Conservation (phyloP, 1,140 invertebrate species). For the Lasioglossum albipes region DNA sequence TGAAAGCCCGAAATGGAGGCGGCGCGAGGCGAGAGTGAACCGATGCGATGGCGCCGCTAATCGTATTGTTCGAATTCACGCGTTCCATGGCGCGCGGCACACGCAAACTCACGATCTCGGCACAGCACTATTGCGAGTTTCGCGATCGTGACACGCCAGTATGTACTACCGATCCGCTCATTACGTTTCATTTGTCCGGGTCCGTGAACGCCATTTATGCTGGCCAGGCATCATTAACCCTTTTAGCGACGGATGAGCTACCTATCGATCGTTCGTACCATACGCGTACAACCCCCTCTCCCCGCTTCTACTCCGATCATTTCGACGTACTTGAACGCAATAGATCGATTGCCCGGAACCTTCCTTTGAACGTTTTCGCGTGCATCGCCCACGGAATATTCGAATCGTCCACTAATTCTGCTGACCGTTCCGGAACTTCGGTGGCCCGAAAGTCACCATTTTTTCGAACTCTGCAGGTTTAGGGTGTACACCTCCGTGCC, state of each 20-base stretch:
- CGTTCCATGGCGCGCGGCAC: conserved; percentile 32
- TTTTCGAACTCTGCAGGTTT: no score
- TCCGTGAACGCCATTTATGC: conserved; percentile 62
- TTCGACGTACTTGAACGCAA: background rate
- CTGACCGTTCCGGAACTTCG: background rate
- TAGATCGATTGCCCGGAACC: background rate
- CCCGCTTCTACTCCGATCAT: background rate
- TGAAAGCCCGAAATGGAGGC: background rate
- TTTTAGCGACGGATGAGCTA: conserved; percentile 61
- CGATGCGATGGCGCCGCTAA: conserved; percentile 43
- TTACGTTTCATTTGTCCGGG: conserved; percentile 64
- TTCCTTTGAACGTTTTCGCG: background rate
- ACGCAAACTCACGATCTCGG: conserved; percentile 17
- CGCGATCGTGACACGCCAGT: conserved; percentile 57
- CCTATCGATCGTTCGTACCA: conserved; percentile 55
- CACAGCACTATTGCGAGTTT: conserved; percentile 60
- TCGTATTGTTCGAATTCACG: conserved; percentile 63
- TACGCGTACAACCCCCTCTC: conserved; percentile 15
- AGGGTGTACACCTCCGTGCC: no score
- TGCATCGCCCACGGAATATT: background rate
- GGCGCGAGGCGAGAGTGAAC: background rate
- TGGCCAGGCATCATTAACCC: conserved; percentile 65
- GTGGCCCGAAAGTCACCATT: no score
- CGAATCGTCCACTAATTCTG: background rate
- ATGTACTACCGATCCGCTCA: conserved; percentile 57